phyloP scores from a whole-genome alignment of 2,113 vertebrate genomes.

The Rutilus rutilus region DNA sequence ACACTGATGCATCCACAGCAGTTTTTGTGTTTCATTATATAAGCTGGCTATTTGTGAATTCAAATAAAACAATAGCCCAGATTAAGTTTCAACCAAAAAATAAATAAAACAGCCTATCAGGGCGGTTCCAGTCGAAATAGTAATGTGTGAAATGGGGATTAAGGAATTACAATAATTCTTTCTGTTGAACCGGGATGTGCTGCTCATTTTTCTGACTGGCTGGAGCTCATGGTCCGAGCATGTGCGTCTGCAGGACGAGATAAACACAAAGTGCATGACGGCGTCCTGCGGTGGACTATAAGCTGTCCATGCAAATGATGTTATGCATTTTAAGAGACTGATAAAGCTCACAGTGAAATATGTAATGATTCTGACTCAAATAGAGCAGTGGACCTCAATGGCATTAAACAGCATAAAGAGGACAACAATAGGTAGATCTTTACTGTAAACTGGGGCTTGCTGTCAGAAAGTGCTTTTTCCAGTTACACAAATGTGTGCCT shows the following conservation, averaged over 20 bases:
- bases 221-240: not conserved
- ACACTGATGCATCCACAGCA: not conserved
- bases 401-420: not conserved
- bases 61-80: not conserved
- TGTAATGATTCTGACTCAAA: not conserved
- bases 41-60: not conserved
- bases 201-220: not conserved
- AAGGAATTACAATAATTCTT: constrained; percentile 1
- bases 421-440: not conserved
- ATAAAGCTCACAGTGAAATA: not conserved
- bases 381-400: not conserved
- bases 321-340: not conserved
- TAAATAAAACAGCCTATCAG: not conserved
- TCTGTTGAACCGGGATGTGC: not conserved
- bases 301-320: constrained; percentile 17
- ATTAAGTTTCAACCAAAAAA: not conserved
- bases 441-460: not conserved
- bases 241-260: not conserved
- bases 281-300: not conserved
- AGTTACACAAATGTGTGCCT: too few relatives aligned
- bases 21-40: constrained; percentile 3
- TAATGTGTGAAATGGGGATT: constrained; percentile 8
- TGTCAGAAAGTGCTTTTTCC: not conserved
- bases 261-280: constrained; percentile 1
- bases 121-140: not conserved